phyloP scores from a whole-genome alignment of 2,797 vertebrate genomes.

The Chaetodon trifasciatus region DNA sequence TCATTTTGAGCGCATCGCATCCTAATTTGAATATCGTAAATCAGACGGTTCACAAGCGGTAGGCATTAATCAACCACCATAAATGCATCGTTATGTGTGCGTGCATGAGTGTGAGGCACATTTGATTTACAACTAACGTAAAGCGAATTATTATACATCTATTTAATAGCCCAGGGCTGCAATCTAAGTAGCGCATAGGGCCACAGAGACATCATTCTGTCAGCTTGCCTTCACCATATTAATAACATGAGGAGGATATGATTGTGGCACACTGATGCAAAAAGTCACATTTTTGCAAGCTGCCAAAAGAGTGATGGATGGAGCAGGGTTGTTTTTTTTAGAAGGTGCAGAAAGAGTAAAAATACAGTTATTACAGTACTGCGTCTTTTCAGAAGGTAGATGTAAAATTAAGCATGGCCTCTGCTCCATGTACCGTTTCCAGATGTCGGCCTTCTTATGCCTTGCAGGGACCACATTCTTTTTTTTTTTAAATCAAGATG shows the following conservation, averaged over 20 bases:
- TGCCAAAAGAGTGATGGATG: constrained; percentile 34
- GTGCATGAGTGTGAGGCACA: constrained; percentile 22
- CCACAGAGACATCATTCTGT: constrained; percentile 42
- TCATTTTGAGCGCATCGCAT: constrained; percentile 30
- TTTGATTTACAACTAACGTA: constrained; percentile 66
- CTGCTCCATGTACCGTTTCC: not conserved
- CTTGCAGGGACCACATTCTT: constrained; percentile 9
- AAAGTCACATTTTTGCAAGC: constrained; percentile 48
- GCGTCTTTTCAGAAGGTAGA: not conserved
- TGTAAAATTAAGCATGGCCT: not conserved
- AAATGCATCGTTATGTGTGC: constrained; percentile 54
- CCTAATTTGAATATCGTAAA: constrained; percentile 63
- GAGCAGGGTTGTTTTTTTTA: constrained; percentile 10
- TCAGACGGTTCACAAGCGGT: constrained; percentile 36
- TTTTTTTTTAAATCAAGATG: constrained; percentile 35
- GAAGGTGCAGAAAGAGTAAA: not conserved
- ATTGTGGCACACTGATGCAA: constrained; percentile 36
- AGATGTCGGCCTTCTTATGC: constrained; percentile 20
- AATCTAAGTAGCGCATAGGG: constrained; percentile 39
- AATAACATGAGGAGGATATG: constrained; percentile 54
- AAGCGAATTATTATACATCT: constrained; percentile 50
- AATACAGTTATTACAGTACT: constrained; percentile 22
- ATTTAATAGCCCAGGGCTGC: constrained; percentile 51
- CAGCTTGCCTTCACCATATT: constrained; percentile 39
- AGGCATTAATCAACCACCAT: constrained; percentile 63